Base-by-base conservation (phyloP, 2,888 invertebrate genomes). In the Acrobasis suavella region DNA sequence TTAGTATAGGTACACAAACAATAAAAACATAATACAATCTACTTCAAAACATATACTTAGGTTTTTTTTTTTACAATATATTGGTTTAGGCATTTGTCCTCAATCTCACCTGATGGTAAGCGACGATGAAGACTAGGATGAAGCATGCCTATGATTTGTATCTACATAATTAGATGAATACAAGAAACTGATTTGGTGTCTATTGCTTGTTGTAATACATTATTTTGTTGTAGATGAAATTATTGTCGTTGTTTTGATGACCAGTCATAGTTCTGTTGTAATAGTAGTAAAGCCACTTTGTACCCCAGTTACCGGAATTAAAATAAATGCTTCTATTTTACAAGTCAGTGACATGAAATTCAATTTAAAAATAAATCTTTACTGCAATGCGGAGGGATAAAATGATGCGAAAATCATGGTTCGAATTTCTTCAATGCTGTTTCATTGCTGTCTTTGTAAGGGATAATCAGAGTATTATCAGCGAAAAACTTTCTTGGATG, bases 341-440 rank as follows among this genome's bases (percentile, higher is more conserved):
- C 74, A 75, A 85, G 87, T 90, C 90, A 88, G 77, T 90, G 89
- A 89, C 89, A 82, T 82, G 80, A 73, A 80, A 80, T 80, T 79
- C 72, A 82, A 83, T 78, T 82, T 83, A 86, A 85, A 84, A 86
- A 82, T 82, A 79, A 83, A 81, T 78, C 81, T 82, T 83, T 81
- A 83, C 77, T 80, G 72, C 78, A 77, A 70, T 72, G 66, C 72
- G 71, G 70, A 67, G 67, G 69, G 62, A 68, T 65, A 63, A 62
- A 65, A 63, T 46, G 37, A 55, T n/a, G 66, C 59, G 16, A 32
- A 50, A 14, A 50, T 50, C 42, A 14, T 38, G 10, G 17, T 49
- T n/a, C 56, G 60, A 9, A 52, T 62, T 60, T 46, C 64, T 63
- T 50, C 14, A 39, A 56, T 49, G 37, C 52, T 64, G n/a, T 32